Evolutionary conservation across 2,888 invertebrate genomes (phyloP), one percentile per base, ranked within the genome.

Genomic region (Microctonus brassicae): DNA sequence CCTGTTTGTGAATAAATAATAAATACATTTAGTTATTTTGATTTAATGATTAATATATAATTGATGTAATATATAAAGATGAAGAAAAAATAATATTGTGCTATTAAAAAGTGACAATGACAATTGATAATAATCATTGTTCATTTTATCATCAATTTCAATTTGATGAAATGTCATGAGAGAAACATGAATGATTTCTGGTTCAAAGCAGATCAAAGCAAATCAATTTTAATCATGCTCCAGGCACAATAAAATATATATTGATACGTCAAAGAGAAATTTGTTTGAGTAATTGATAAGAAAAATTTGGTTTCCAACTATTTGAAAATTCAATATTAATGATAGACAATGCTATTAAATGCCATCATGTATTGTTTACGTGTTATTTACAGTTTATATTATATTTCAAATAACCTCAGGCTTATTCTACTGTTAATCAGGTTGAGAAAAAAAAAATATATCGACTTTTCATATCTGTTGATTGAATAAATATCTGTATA

Each of bases 201-300:
- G 81, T 75, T 82, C 66, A 66, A 80, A 81, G 80, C 78, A 77
- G 80, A 57, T 64, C 11, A 39, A 60, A 24, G 33, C 24, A 66
- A 66, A 57, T 65, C 65, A 53, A 22, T 20, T 20, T 53, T n/a
- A n/a, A n/a, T n/a, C n/a, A 22, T n/a, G 39, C 39, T n/a, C n/a
- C n/a, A n/a, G 2, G n/a, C 39, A n/a, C n/a, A n/a, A n/a, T 42
- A 5, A n/a, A n/a, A n/a, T 2, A 42, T 42, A 42, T 42, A 7
- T 7, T 29, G 29, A 29, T 29, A 29, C 7, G 29, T n/a, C n/a
- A n/a, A 29, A 29, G 3, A 7, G 7, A 29, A 29, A 29, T 29
- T 5, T 5, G 7, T 29, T 3, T 5, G 7, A 29, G 29, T 29
- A 5, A 29, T 29, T 5, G 29, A n/a, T n/a, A n/a, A n/a, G n/a